Evolutionary conservation across 2,888 invertebrate genomes (phyloP), one percentile per base, ranked within the genome.

Genomic region (Miltochrista miniata): DNA sequence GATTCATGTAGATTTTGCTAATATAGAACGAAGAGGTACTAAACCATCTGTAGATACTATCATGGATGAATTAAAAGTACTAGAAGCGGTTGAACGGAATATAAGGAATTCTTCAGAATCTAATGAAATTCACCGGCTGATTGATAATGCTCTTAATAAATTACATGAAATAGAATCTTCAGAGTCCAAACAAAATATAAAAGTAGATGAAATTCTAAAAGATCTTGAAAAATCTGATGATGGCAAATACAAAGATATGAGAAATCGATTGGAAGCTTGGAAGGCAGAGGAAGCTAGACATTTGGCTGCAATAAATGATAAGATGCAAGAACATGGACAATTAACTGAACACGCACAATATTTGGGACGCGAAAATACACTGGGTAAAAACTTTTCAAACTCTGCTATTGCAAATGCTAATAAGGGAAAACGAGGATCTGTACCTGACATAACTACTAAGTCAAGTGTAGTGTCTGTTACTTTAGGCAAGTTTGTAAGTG

Each of bases 51-150:
- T 76, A 3, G 77, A 83, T 15, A 70, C 57, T n/a, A 62, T 85
- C 31, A 72, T 77, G 62, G 59, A 70, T 18, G 67, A 81, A 59
- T 70, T 86, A 33, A 78, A 79, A 62, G 43, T 70, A 30, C 65
- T 87, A 41, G 74, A 81, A 35, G 61, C 79, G 42, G 58, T 75
- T 37, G 76, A 83, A 68, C 54, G 62, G n/a, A 72, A 53, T 34
- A 62, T 76, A 40, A 69, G 64, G 49, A 78, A 78, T 51, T 51
- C 53, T 24, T 64, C 75, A n/a, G 75, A 81, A 61, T 67, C 54
- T 4, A 35, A 64, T 1, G 75, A 83, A 68, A 76, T 87, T 42
- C 72, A 72, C 37, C 56, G 66, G 34, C 65, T 80, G 33, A 71
- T 83, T 12, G 68, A 79, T 55, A 66, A 75, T 60, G 69, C 83